These are phyloP conservation scores for Anguilla marmorata DNA, from an alignment of 2,797 vertebrate species.

Conservation along the genomic window DNA sequence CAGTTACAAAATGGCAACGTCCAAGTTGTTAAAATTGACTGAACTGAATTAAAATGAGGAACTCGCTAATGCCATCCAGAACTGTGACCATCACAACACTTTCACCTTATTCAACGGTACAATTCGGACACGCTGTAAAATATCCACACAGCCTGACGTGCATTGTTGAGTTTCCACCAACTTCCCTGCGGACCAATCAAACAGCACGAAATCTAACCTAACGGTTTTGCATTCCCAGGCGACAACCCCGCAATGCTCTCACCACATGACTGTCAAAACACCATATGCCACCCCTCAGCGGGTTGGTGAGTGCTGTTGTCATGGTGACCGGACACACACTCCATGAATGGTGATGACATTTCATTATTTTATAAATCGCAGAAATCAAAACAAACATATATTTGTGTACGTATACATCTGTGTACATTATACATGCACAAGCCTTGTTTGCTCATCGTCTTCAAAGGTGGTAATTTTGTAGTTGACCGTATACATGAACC, in stretches of 20 bases:
- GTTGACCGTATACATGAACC: not conserved
- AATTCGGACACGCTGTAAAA: not conserved
- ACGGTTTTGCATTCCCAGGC: not conserved
- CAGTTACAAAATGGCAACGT: conserved; percentile 3
- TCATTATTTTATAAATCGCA: no score
- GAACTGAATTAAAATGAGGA: not conserved
- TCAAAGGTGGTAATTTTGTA: no score
- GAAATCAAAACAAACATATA: no score
- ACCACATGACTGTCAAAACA: not conserved
- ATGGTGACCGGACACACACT: not conserved
- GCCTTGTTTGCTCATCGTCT: no score
- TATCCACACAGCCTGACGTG: not conserved
- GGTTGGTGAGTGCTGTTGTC: not conserved
- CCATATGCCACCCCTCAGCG: not conserved
- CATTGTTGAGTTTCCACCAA: not conserved
- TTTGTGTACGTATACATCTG: no score
- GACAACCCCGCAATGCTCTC: not conserved
- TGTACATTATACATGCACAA: no score
- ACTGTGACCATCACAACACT: not conserved
- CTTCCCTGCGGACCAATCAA: not conserved
- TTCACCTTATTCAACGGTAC: conserved; percentile 15
- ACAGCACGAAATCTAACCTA: not conserved
- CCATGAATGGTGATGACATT: no score
- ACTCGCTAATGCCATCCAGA: not conserved
- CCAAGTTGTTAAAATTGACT: not conserved